Evolutionary conservation across 2,797 vertebrate species (phyloP), one percentile per base, ranked within the genome.

Genomic region (Limnodromus scolopaceus): DNA sequence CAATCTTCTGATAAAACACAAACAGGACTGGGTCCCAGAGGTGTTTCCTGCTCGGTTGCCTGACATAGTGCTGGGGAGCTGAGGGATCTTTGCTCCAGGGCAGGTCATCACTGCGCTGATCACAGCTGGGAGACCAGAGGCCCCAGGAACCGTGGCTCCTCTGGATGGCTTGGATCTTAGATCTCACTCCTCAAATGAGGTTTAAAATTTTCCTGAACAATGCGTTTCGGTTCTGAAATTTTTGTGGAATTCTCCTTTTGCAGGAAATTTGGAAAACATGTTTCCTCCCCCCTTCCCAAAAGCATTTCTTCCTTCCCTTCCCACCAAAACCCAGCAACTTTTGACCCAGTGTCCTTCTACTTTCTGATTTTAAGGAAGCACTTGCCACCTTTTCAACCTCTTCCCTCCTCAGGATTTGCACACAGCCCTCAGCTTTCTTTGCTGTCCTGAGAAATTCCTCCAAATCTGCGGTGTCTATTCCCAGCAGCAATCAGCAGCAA

Each of bases 21-120:
- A 43, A 53, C 63, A 69, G 39, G 46, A 71, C 28, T 46, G 41
- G 4, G 34, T 87, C 72, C 82, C 9, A 4, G 80, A 69, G 77
- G 39, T 24, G 32, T 91, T 96, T 96, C 84, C 93, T 93, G 75
- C 66, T 48, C 51, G 18, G 8, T 30, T 84, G 49, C 43, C 41
- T 15, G 10, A 36, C 54, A 30, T 19, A 48, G 48, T 0, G 7
- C 71, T 30, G n/a, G 27, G 30, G 45, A 78, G 8, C 20, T 17
- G 36, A 65, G 45, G 32, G 77, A 78, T 58, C 58, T 65, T 38
- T 88, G 43, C 41, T 64, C 45, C 53, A 66, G 57, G 76, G 46
- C 57, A 81, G 53, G 20, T 68, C 57, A 61, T 19, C 3, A 2
- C 53, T 46, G 15, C 32, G 28, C 45, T 68, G 30, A 6, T 24